Base-by-base conservation (phyloP, 1,140 invertebrate genomes). In the Octopus bimaculoides region DNA sequence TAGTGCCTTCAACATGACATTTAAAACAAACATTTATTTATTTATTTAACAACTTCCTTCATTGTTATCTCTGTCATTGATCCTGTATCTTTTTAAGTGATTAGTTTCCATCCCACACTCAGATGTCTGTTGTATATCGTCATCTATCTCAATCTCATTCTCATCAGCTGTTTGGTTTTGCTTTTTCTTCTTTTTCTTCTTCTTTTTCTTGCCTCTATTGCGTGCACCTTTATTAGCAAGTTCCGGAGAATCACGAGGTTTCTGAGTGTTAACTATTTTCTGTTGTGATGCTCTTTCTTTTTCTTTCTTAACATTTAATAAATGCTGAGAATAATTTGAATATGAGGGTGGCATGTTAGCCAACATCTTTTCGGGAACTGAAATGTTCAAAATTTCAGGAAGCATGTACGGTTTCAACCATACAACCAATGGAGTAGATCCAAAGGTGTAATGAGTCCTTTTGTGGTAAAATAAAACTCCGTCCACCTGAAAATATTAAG, bases 361-460 rank as follows among this genome's bases (percentile, higher is more conserved):
- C 76, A 89, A 78, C 85, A 87, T 84, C 69, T 80, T 78, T n/a
- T 89, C 86, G 20, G 92, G 90, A 14, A 93, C 88, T 56, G 84
- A 80, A 61, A 93, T 88, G 69, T 92, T 91, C 9, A 97, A 89
- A 52, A 96, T 91, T 91, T 97, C 95, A 4, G 93, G 92, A 10
- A 97, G 85, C 96, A 97, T 97, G 87, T 92, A 97, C 1, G 94
- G 92, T 87, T 95, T 96, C 1, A 97, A 90, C 96, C 96, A 98
- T 4, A 94, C 93, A 0, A 97, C 95, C 14, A 98, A 89, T 0
- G 97, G 96, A 0, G 96, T 96, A 56, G 91, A 88, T 12, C 95
- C 95, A 82, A 93, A 92, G 9, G 92, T 92, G 84, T 98, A 98
- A 82, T 93, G 93, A 0, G 93, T 92, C 82, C 85, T 81, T 77